Evolutionary conservation across 2,797 vertebrate species (phyloP), one percentile per base, ranked within the genome.

Genomic region (Hydrocynus forskahlii): DNA sequence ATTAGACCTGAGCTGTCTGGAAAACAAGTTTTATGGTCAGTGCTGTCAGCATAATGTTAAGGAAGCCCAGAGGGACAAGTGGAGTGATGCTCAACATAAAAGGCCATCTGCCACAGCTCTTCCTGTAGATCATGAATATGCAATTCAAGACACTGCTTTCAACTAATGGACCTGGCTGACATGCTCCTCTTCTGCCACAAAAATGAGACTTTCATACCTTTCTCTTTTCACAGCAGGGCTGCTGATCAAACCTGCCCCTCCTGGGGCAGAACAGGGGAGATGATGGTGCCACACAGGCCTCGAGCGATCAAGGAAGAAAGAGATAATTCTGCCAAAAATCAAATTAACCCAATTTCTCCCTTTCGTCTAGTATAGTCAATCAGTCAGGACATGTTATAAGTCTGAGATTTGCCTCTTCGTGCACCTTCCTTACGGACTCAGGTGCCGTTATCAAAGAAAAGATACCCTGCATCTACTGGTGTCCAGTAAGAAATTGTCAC

Each of bases 101-200:
- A 89, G 82, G 73, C 88, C 88, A 92, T 89, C 91, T 93, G 91
- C 89, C 90, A 86, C 81, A 85, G 66, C 29, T 76, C 76, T 76
- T 89, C 82, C 80, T 77, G 88, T 80, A 87, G 21, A 66, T 40
- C 77, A 87, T 91, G 79, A 91, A 93, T 91, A 90, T 91, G 89
- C 86, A 92, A 86, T 67, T 59, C 66, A 38, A 80, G 43, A 83
- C 50, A 84, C 80, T 0, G 8, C 43, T 62, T 73, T 72, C 9
- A 73, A 54, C 5, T 29, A 54, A 23, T 7, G 14, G 35, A 63
- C 19, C 19, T 57, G 17, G 55, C 2, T 13, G 21, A 9, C 29
- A 0, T 29, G 5, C 29, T 35, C 17, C 45, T 50, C 45, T 19
- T 55, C 16, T 38, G 6, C 54, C 7, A 25, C 40, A 50, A 45